Percentiles rank a stretch among this genome's conserved stretches.
These are phyloP conservation scores for Clarias magur DNA, from an alignment of 2,113 vertebrate genomes.

Conservation along the genomic window DNA sequence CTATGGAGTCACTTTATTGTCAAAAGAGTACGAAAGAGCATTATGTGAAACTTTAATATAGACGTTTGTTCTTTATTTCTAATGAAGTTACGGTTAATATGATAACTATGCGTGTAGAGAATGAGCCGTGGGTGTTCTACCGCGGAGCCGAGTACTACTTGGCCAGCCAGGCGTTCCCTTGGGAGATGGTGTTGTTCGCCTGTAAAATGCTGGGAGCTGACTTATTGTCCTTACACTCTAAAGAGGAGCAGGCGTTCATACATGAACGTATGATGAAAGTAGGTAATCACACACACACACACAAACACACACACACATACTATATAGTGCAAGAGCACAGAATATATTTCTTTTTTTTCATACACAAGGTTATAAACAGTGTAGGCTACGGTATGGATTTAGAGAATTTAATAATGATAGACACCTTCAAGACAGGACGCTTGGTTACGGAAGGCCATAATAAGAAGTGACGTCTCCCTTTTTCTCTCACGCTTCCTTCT, in stretches of 20 bases:
- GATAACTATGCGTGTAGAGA: slow-evolving; percentile 68
- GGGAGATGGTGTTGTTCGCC: slow-evolving; percentile 78
- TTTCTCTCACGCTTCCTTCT: not conserved
- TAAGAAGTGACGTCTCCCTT: slow-evolving; percentile 10
- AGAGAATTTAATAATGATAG: not conserved
- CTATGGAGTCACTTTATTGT: not conserved
- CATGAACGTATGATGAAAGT: slow-evolving; percentile 82
- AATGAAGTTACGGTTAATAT: not conserved
- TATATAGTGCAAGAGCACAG: not conserved
- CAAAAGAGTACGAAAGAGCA: not conserved
- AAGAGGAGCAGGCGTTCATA: slow-evolving; percentile 83
- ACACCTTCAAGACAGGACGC: not conserved
- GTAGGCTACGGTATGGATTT: not conserved
- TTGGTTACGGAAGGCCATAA: slow-evolving; percentile 48
- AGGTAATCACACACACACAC: slow-evolving; percentile 46
- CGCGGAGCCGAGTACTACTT: slow-evolving; percentile 75
- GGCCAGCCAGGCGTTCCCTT: slow-evolving; percentile 70
- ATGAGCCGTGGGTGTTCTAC: slow-evolving; percentile 83
- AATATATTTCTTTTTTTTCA: not conserved
- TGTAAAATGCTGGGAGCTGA: slow-evolving; percentile 82
- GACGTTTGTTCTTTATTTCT: not conserved
- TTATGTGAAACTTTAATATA: not conserved
- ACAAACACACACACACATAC: slow-evolving; percentile 28
- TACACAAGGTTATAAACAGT: not conserved
- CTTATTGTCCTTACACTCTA: slow-evolving; percentile 82